phyloP scores from a whole-genome alignment of 2,888 invertebrate species.

The Tribolium freemani region DNA sequence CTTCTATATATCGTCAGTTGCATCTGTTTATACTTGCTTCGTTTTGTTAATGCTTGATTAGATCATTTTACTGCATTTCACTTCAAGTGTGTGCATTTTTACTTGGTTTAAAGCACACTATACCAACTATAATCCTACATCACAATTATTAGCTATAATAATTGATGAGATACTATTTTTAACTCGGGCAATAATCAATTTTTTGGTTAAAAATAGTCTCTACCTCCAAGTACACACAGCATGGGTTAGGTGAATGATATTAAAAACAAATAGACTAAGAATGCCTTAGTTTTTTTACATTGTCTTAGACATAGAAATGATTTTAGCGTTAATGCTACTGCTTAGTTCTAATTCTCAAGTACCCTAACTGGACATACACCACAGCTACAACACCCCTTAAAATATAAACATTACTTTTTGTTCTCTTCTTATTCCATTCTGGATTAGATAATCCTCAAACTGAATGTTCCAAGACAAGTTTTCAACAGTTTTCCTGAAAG shows the following conservation, averaged over 20 bases:
- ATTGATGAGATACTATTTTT: slow-evolving; percentile 34
- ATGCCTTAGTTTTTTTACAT: slow-evolving; percentile 45
- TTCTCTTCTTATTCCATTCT: not conserved
- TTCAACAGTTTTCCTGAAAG: not conserved
- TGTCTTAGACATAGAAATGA: slow-evolving; percentile 54
- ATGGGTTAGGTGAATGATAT: slow-evolving; percentile 36
- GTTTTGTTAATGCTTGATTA: slow-evolving; percentile 57
- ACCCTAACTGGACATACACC: not conserved
- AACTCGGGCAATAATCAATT: slow-evolving; percentile 25
- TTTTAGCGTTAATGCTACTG: slow-evolving; percentile 1
- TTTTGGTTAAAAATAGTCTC: slow-evolving; percentile 38
- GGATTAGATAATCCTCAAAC: not conserved
- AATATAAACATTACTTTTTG: not conserved
- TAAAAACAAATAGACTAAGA: not conserved
- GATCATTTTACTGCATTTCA: slow-evolving; percentile 49
- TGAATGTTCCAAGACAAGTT: not conserved
- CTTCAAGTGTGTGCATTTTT: slow-evolving; percentile 29
- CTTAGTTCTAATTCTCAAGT: not conserved
- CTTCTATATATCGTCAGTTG: slow-evolving; percentile 62
- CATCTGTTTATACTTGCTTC: slow-evolving; percentile 55
- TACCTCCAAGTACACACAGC: slow-evolving; percentile 12
- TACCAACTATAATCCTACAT: slow-evolving; percentile 10
- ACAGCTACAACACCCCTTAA: not conserved
- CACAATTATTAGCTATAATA: slow-evolving; percentile 11
- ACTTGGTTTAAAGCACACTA: slow-evolving; percentile 26